Base-by-base conservation (phyloP, 2,888 invertebrate genomes). In the Clepsis dumicolana region DNA sequence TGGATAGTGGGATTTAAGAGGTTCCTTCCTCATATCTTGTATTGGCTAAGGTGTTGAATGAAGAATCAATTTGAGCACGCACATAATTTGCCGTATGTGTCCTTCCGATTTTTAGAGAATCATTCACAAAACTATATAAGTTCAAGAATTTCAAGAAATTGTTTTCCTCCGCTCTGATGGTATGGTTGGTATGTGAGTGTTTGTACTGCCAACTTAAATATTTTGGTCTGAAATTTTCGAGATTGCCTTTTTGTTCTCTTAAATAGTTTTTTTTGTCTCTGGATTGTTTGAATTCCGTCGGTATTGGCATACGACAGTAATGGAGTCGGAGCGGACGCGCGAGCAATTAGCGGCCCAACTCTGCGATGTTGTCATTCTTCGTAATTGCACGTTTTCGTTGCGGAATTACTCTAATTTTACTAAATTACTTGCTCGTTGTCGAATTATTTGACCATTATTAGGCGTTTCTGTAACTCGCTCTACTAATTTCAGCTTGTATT, bases 391-490 rank as follows among this genome's bases (percentile, higher is more conserved):
- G 29, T 56, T 61, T 48, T 54, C 14, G 10, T 18, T n/a, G 38
- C 18, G 44, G 25, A 56, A 56, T 56, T 62, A 56, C 48, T 66
- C 56, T 66, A 56, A 66, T 66, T 62, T 56, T 21, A 62, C 66
- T 66, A 61, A 66, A 66, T 66, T 66, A 56, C 66, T 50, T 21
- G 60, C 32, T 61, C n/a, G 66, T 61, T 66, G 62, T 61, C 66
- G 66, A 62, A 62, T 66, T 56, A 62, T 66, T 48, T 54, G 61
- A 53, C 44, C 54, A 66, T 62, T 66, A 66, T 32, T 50, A 62
- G 48, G 25, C 56, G 21, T 27, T 54, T 54, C 61, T 48, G 56
- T 16, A 25, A 61, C 38, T 21, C n/a, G 24, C 29, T 32, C 62
- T 21, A 35, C 5, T 53, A 52, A 52, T 53, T 59, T 60, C 56